Evolutionary conservation across 1,140 invertebrate genomes (phyloP).

Genomic region (Kradibia gibbosae): DNA sequence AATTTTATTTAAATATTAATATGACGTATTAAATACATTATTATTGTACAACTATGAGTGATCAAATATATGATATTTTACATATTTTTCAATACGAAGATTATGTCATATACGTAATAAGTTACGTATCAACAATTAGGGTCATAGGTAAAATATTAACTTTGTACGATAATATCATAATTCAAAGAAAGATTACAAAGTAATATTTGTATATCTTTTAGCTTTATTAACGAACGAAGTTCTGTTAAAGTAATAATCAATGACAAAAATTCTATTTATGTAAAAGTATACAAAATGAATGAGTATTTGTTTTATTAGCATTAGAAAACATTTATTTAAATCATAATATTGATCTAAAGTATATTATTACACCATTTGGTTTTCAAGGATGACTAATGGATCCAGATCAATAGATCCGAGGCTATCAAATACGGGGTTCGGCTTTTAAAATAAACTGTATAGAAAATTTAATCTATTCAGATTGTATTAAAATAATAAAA

Average conservation of each 20-base stretch:
- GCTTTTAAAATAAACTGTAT: not conserved
- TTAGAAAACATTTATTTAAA: not conserved
- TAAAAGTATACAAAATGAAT: not conserved
- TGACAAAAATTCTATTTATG: not conserved
- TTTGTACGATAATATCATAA: too few species aligned
- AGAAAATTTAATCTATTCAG: not conserved
- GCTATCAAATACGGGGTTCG: not conserved
- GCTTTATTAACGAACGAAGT: not conserved
- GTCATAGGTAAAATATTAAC: too few species aligned
- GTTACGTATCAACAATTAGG: too few species aligned
- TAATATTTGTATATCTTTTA: too few species aligned
- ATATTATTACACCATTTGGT: constrained; percentile 49
- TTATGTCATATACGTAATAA: too few species aligned
- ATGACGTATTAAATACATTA: too few species aligned
- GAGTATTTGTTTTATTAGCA: not conserved
- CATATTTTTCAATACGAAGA: too few species aligned
- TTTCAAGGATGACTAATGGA: constrained; percentile 58
- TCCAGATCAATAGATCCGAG: constrained; percentile 49
- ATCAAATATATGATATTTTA: too few species aligned
- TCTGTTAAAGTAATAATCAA: not conserved
- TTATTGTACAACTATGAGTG: too few species aligned
- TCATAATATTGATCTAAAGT: constrained; percentile 25
- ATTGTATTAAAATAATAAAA: constrained; percentile 16
- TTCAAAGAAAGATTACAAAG: too few species aligned
- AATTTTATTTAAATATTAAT: too few species aligned